Base-by-base conservation (phyloP, 2,113 vertebrate species). In the Cacatua alba region DNA sequence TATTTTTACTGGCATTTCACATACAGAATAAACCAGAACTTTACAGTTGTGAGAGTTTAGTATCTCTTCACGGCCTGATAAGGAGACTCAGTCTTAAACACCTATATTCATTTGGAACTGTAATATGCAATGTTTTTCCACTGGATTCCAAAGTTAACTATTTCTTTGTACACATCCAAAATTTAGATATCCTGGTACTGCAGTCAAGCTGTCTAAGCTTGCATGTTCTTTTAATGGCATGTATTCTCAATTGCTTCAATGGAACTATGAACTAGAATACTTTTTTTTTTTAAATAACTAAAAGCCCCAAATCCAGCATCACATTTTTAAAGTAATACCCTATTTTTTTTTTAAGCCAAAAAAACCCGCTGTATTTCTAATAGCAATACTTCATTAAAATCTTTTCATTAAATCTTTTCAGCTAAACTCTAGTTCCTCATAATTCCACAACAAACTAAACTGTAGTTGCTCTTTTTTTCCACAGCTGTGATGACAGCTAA, bases 291-390 rank as follows among this genome's bases (percentile, higher is more conserved):
- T 20, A 46, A 57, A 18, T 37, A 37, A 37, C 37, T 37, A 37
- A 37, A 37, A 37, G 37, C 9, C 37, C 37, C 37, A 37, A 37
- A 37, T 10, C 37, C 37, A 37, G 37, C 37, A 37, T 37, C 37
- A 37, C 37, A 37, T 37, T 37, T 10, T 37, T 10, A 37, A 37
- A 37, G 37, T 37, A 37, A 37, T 37, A 37, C 37, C 37, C 37
- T 37, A 37, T 37, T 37, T 37, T 37, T 37, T 37, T 37, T 37
- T 10, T 59, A 81, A 72, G 19, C 5, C 21, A 49, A 72, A 86
- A 72, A 3, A 44, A 2, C 0, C 3, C 0, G 1, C 4, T 67
- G 62, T 59, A 44, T 63, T 86, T 86, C 11, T 67, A 79, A 39
- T 17, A 21, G 17, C 5, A 51, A 7, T 17, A 86, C 43, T 49